These are phyloP conservation scores for Melierax canorus DNA, from an alignment of 2,113 vertebrate genomes.

Conservation along the genomic window DNA sequence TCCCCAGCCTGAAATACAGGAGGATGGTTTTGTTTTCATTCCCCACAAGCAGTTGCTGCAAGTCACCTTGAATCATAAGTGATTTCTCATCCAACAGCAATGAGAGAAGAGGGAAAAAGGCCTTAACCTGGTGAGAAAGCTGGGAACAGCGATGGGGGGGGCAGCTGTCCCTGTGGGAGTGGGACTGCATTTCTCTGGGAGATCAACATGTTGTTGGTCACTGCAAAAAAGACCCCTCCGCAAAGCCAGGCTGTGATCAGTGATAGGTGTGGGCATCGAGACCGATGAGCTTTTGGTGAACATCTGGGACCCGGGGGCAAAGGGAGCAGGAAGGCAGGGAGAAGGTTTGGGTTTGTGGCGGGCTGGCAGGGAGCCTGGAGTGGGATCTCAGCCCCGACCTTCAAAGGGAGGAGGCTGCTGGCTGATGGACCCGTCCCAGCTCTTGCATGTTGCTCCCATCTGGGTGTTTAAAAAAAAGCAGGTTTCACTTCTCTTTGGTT, in stretches of 20 bases:
- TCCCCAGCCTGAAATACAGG: background rate
- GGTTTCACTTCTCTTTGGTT: background rate
- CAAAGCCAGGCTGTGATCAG: background rate
- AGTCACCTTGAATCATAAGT: background rate
- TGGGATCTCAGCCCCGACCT: background rate
- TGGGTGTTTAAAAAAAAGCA: background rate
- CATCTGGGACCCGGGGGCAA: background rate
- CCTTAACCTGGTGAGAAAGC: background rate
- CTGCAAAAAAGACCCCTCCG: background rate
- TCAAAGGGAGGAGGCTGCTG: background rate
- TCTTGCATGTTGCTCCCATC: background rate
- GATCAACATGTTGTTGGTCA: background rate
- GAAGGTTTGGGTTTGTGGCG: background rate
- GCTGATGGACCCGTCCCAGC: background rate
- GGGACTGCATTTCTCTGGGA: background rate
- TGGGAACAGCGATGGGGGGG: background rate
- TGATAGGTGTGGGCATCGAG: rapidly evolving
- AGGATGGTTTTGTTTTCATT: background rate
- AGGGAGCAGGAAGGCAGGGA: background rate
- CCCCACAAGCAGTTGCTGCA: background rate
- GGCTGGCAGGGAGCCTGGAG: background rate
- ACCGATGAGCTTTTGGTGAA: rapidly evolving
- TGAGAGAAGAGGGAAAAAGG: background rate
- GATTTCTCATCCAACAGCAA: background rate
- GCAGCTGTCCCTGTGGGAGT: rapidly evolving